These are phyloP conservation scores for Benthosema pterotum DNA, from an alignment of 2,797 vertebrate genomes.

Conservation along the genomic window DNA sequence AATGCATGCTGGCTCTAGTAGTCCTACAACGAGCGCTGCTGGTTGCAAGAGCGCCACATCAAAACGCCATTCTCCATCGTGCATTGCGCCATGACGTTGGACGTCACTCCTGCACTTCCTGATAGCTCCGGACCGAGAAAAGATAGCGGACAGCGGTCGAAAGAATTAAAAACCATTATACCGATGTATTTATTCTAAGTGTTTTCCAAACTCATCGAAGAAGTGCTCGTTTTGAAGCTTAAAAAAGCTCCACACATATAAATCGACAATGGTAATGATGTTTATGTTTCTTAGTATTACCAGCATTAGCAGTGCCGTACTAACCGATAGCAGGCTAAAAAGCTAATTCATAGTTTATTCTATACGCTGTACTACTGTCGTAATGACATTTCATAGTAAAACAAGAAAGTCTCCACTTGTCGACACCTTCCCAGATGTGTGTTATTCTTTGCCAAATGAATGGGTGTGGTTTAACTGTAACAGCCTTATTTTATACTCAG, in stretches of 20 bases:
- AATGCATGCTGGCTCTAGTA: slow-evolving; percentile 64
- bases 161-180: slow-evolving; percentile 26
- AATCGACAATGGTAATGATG: slow-evolving; percentile 74
- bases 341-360: neutral
- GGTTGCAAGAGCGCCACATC: accelerated
- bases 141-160: slow-evolving; percentile 68
- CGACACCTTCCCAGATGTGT: no score
- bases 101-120: slow-evolving; percentile 48
- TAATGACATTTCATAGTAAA: no score
- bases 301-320: neutral
- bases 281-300: neutral
- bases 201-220: slow-evolving; percentile 20
- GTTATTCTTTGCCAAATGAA: slow-evolving; percentile 6
- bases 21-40: slow-evolving; percentile 6
- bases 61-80: slow-evolving; percentile 70
- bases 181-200: slow-evolving; percentile 55
- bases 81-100: neutral
- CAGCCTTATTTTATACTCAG: no score
- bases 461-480: slow-evolving; percentile 41
- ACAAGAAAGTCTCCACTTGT: no score
- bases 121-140: slow-evolving; percentile 42
- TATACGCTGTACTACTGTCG: neutral
- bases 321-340: slow-evolving; percentile 13
- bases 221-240: slow-evolving; percentile 36
- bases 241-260: slow-evolving; percentile 17